Base-by-base conservation (phyloP, 2,888 invertebrate genomes). In the Protonemura montana region DNA sequence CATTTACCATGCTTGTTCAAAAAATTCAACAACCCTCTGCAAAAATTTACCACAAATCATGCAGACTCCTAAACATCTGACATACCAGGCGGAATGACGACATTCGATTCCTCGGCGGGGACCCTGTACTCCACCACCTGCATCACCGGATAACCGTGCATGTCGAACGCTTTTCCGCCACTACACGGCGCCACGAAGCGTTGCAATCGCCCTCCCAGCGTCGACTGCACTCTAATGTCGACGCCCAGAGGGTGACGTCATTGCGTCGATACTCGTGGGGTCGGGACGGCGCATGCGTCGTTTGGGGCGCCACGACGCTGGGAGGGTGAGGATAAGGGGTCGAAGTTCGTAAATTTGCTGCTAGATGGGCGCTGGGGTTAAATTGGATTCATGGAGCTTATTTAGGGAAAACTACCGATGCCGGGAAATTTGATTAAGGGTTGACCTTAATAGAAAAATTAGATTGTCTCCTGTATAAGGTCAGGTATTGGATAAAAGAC, bases 121-220 rank as follows among this genome's bases (percentile, higher is more conserved):
- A 94, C 93, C 90, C 94, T 93, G 90, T 94, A 94, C 89, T 94
- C 94, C 86, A 94, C 92, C 88, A 94, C 93, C 92, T 94, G 94
- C 94, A 94, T 94, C 88, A 94, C 94, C 86, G 94, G 94, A 91
- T 93, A 94, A 86, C 94, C 94, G 89, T 94, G 94, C 94, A 94
- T 94, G 89, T 7, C 78, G 85, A 29, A 84, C 27, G 82, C 30
- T 21, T n/a, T 26, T 76, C 25, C 29, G 26, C 77, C 76, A 13
- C n/a, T n/a, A 29, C 5, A 81, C 6, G 25, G 29, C 30, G 26
- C 30, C 35, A 29, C 29, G 30, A 82, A 28, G 30, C 82, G 29
- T 76, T 76, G 26, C 76, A 76, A 26, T 26, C 26, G 26, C 76
- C 76, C 28, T 10, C 27, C 28, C 78, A 26, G 78, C 27, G 26